These are phyloP conservation scores for Drosophila mojavensis DNA, from an alignment of 1,140 invertebrate species.

Conservation along the genomic window DNA sequence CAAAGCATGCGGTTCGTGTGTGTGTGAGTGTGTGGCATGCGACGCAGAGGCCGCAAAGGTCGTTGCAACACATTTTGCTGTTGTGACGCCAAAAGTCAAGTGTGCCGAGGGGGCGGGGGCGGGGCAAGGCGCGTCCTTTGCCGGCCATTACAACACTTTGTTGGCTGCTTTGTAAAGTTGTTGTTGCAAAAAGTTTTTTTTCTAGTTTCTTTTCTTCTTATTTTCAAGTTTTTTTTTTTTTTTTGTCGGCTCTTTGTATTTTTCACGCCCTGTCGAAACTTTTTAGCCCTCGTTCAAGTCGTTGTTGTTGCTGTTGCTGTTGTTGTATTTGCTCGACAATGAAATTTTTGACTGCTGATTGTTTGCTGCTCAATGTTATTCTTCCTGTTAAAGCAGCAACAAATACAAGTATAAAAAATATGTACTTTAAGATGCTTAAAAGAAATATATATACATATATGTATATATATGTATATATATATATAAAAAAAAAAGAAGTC, in stretches of 20 bases:
- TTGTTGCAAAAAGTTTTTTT: conserved; percentile 37
- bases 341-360: conserved; percentile 77
- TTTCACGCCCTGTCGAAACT: conserved; percentile 74
- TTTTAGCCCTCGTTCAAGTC: conserved; percentile 33
- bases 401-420: neutral
- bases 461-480: too few species aligned
- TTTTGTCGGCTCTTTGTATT: conserved; percentile 58
- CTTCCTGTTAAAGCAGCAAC: conserved; percentile 56
- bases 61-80: conserved; percentile 73
- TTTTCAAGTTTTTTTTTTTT: conserved; percentile 15
- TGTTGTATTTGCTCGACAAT: conserved; percentile 56
- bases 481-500: conserved; percentile 19
- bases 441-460: too few species aligned
- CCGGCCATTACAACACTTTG: conserved; percentile 77
- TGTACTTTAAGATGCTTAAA: conserved; percentile 18
- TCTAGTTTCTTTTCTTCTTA: conserved; percentile 17
- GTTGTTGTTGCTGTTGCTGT: conserved; percentile 16
- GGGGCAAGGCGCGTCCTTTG: conserved; percentile 24
- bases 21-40: conserved; percentile 48
- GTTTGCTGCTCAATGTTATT: conserved; percentile 77
- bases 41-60: conserved; percentile 69
- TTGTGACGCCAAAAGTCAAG: conserved; percentile 70
- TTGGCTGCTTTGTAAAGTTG: conserved; percentile 73
- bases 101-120: conserved; percentile 1
- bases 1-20: conserved; percentile 8